Evolutionary conservation across 2,113 vertebrate species (phyloP).

Genomic region (Apteryx mantelli): DNA sequence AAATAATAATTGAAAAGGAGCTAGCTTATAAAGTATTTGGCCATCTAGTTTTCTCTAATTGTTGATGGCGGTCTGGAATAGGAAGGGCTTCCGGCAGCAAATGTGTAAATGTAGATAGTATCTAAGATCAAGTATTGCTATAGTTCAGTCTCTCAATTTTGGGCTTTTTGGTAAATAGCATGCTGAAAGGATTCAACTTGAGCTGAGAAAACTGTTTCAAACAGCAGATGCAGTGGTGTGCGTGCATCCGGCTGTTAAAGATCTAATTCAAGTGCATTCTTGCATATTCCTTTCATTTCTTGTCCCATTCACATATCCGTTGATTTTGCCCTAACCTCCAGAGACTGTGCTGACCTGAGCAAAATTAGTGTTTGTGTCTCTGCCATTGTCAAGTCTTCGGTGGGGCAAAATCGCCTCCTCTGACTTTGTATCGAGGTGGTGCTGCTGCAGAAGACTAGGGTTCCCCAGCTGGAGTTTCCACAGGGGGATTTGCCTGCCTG

Average conservation of each 20-base stretch:
- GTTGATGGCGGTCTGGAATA: background rate
- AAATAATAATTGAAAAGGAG: background rate
- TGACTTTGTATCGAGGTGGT: background rate
- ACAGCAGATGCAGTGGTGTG: background rate
- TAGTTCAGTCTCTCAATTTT: background rate
- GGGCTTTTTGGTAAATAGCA: background rate
- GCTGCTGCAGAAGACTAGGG: background rate
- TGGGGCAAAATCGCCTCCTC: background rate
- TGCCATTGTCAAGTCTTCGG: background rate
- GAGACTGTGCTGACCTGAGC: background rate
- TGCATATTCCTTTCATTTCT: background rate
- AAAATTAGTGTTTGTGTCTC: background rate
- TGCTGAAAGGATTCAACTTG: background rate
- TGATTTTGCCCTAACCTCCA: background rate
- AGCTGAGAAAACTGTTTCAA: background rate
- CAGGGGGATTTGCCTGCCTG: rapidly evolving
- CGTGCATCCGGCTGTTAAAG: background rate
- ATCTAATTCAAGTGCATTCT: background rate
- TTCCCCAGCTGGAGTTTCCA: rapidly evolving
- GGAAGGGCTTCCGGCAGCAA: background rate
- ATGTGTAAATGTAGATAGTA: background rate
- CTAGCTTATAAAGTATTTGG: background rate
- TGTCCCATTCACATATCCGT: background rate
- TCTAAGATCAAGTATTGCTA: background rate
- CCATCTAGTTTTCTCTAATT: background rate